Conservation (phyloP, 1,140 invertebrate species). For the Pentalonia nigronervosa region DNA sequence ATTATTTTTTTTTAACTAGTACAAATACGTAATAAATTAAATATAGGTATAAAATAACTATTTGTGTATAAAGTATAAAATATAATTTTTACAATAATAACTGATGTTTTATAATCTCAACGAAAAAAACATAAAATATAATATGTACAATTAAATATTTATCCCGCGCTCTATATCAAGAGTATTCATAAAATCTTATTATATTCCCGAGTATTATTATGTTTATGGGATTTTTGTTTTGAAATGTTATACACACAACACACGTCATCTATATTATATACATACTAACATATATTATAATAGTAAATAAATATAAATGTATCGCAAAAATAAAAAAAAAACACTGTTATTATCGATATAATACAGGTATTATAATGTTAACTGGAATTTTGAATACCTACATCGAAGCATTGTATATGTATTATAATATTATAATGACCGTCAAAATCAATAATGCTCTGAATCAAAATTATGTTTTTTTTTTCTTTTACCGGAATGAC, state of each 20-base stretch:
- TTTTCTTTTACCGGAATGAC: slow-evolving; percentile 6
- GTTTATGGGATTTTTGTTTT: not conserved
- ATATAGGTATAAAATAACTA: too few relatives aligned
- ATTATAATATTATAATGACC: slow-evolving; percentile 16
- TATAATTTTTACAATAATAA: not conserved
- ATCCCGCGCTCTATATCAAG: not conserved
- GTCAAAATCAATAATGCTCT: slow-evolving; percentile 31
- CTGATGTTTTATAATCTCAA: not conserved
- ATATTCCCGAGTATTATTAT: not conserved
- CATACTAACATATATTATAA: not conserved
- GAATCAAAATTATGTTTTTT: not conserved
- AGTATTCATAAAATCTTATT: not conserved
- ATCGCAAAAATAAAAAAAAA: not conserved
- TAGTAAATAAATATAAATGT: not conserved
- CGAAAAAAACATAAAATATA: not conserved
- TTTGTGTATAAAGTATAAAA: not conserved
- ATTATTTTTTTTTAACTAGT: not conserved
- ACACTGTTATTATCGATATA: not conserved
- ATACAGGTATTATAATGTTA: slow-evolving; percentile 11
- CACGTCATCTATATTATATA: not conserved
- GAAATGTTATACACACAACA: not conserved
- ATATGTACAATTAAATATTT: not conserved
- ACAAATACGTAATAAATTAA: too few relatives aligned
- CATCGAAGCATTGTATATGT: not conserved
- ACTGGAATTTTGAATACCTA: not conserved